These are phyloP conservation scores for Borostomias antarcticus DNA, from an alignment of 2,797 vertebrate species.

Conservation along the genomic window DNA sequence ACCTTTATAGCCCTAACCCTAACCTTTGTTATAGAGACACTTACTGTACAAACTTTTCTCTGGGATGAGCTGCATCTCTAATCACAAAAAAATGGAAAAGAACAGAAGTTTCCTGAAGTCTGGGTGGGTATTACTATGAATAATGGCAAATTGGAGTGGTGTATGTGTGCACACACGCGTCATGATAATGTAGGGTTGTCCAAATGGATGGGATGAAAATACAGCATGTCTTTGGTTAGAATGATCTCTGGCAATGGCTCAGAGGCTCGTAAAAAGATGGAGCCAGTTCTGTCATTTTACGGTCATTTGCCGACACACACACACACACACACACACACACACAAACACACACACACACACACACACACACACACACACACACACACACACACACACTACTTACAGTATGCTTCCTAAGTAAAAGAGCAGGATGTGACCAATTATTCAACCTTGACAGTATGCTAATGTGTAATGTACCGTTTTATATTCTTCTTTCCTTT, in stretches of 20 bases:
- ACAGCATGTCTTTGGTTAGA: constrained; percentile 5
- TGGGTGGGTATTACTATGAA: constrained; percentile 23
- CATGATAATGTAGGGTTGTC: constrained; percentile 12
- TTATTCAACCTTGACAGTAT: constrained; percentile 39
- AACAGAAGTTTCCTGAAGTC: not conserved
- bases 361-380: too few relatives aligned
- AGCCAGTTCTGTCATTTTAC: constrained; percentile 37
- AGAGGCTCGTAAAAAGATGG: constrained; percentile 35
- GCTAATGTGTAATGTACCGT: constrained; percentile 23
- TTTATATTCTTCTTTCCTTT: constrained; percentile 25
- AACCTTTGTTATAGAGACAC: too few relatives aligned
- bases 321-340: too few relatives aligned
- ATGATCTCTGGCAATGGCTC: constrained; percentile 32
- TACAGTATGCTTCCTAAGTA: constrained; percentile 23
- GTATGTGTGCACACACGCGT: constrained; percentile 17
- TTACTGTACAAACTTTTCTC: constrained; percentile 20
- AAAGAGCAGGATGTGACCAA: constrained; percentile 24
- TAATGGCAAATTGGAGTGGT: constrained; percentile 32
- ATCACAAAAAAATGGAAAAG: constrained; percentile 22
- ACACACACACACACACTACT: too few relatives aligned
- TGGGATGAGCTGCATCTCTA: not conserved
- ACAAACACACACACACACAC: too few relatives aligned
- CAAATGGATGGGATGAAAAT: constrained; percentile 17
- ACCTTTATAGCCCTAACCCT: too few relatives aligned
- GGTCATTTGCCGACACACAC: constrained; percentile 19